phyloP scores from a whole-genome alignment of 2,797 vertebrate genomes.

The Brachyalestes nurse region DNA sequence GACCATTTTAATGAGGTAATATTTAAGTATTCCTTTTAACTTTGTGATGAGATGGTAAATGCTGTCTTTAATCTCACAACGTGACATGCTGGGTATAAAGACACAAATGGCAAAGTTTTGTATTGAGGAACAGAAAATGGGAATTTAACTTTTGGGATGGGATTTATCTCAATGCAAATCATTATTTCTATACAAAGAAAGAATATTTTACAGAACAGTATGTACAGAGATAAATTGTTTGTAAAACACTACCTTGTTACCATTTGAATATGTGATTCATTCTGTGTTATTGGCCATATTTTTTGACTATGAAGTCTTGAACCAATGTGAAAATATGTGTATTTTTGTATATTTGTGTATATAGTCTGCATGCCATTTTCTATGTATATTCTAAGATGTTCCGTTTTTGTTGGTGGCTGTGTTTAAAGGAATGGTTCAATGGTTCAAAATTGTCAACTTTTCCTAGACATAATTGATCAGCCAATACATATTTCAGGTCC shows the following conservation, averaged over 20 bases:
- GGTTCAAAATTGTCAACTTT: too few species aligned
- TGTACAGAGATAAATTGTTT: not conserved
- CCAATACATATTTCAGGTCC: too few species aligned
- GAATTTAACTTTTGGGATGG: not conserved
- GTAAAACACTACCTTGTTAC: not conserved
- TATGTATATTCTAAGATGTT: not conserved
- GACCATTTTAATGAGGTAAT: not conserved
- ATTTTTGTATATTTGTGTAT: not conserved
- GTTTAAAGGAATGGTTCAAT: not conserved
- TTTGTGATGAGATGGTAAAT: not conserved
- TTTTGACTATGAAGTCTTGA: not conserved
- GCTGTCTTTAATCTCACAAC: not conserved
- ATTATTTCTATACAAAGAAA: not conserved
- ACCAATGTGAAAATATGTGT: too few species aligned
- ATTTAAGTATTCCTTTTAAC: too few species aligned
- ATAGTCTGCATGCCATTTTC: not conserved
- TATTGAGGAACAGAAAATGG: not conserved
- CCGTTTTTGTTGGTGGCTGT: not conserved
- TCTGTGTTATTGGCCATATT: not conserved
- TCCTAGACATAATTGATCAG: too few species aligned
- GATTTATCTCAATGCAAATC: not conserved
- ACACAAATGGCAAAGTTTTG: not conserved
- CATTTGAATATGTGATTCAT: not conserved
- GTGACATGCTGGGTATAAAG: too few species aligned
- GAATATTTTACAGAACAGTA: not conserved